Evolutionary conservation across 2,113 vertebrate species (phyloP).

Genomic region (Mormyrus lacerda): DNA sequence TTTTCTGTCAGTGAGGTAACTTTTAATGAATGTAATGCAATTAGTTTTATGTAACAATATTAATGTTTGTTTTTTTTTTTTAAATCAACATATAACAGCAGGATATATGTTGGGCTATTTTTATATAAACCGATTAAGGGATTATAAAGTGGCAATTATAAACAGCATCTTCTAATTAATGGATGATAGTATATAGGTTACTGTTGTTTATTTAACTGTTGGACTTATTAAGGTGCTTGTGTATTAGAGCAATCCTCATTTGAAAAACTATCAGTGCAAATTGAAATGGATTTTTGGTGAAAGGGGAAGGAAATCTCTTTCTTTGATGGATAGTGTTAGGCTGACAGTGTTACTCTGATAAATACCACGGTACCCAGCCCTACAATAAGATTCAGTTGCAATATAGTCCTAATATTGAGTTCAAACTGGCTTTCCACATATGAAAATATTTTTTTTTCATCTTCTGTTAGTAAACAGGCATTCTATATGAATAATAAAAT

Average conservation of each 20-base stretch:
- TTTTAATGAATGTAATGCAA: background rate
- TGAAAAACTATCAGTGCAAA: background rate
- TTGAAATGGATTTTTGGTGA: slow-evolving; percentile 8
- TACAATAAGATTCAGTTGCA: background rate
- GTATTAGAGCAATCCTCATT: background rate
- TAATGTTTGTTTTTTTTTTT: too few relatives aligned
- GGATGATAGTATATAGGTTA: background rate
- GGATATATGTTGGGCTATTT: background rate
- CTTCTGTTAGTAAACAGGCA: background rate
- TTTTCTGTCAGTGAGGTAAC: background rate
- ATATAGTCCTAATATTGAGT: background rate
- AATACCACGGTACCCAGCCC: background rate
- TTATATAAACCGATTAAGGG: background rate
- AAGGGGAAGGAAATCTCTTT: background rate
- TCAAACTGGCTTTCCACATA: background rate
- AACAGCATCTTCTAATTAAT: background rate
- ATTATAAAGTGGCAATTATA: background rate
- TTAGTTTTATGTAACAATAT: background rate
- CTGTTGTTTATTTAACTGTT: background rate
- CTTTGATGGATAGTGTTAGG: background rate
- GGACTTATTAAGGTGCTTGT: background rate
- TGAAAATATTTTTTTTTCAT: background rate
- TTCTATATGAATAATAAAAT: background rate
- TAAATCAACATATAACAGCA: background rate
- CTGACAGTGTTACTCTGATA: background rate